Evolutionary conservation across 2,797 vertebrate species (phyloP).

Genomic region (Epinephelus coioides): DNA sequence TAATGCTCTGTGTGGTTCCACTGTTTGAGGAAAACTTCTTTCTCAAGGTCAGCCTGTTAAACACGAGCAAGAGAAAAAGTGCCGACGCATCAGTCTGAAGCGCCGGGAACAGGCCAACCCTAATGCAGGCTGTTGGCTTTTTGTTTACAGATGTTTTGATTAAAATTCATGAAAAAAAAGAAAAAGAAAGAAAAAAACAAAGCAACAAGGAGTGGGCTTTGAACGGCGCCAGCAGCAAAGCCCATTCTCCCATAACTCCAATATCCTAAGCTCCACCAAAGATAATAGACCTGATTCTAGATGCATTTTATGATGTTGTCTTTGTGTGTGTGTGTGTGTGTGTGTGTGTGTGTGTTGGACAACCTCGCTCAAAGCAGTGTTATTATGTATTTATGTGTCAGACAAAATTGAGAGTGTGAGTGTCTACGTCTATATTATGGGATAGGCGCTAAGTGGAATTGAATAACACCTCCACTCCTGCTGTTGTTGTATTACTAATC

Average conservation of each 20-base stretch:
- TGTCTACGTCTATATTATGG: constrained; percentile 20
- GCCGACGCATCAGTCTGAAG: constrained; percentile 41
- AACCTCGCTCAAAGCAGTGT: too few relatives aligned
- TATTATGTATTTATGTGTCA: neutral
- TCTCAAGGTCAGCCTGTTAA: constrained; percentile 53
- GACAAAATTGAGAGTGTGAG: neutral
- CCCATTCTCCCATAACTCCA: constrained; percentile 16
- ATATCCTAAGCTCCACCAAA: constrained; percentile 35
- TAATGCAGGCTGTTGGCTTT: constrained; percentile 26
- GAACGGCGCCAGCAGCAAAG: constrained; percentile 40
- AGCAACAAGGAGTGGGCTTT: constrained; percentile 52
- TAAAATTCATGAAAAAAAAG: constrained; percentile 66
- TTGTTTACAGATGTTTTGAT: constrained; percentile 63
- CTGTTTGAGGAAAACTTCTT: neutral
- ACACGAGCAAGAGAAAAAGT: constrained; percentile 38
- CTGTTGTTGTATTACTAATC: constrained; percentile 12
- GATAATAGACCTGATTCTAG: constrained; percentile 53
- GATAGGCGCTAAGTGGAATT: neutral
- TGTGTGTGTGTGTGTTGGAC: constrained; percentile 4
- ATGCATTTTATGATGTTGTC: constrained; percentile 41
- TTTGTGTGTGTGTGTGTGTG: constrained; percentile 23
- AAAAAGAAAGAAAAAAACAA: constrained; percentile 28
- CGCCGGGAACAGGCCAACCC: neutral
- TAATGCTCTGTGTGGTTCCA: neutral
- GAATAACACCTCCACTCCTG: constrained; percentile 15